These are phyloP conservation scores for Tenebrosternarchus preto DNA, from an alignment of 2,113 vertebrate genomes.

Conservation along the genomic window DNA sequence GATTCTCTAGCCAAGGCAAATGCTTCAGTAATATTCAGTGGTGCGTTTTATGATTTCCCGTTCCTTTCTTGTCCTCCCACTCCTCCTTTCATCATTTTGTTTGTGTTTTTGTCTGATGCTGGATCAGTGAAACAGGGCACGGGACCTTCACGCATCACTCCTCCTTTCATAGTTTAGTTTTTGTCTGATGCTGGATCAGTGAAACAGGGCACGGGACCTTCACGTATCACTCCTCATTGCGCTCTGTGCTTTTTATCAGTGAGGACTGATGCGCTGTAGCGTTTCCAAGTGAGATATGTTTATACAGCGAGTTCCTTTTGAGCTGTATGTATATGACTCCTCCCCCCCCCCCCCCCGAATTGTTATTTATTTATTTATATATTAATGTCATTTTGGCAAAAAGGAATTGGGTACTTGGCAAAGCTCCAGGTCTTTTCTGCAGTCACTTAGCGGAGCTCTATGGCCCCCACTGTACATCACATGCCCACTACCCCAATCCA, in stretches of 20 bases:
- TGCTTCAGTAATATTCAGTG: conserved; percentile 55
- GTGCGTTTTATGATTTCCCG: conserved; percentile 40
- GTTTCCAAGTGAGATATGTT: conserved; percentile 40
- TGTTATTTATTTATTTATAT: not conserved
- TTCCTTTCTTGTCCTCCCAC: not conserved
- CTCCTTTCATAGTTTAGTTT: conserved; percentile 60
- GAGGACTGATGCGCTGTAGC: conserved; percentile 38
- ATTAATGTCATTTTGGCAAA: conserved; percentile 36
- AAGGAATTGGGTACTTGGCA: conserved; percentile 55
- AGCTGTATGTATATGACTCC: not conserved
- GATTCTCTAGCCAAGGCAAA: conserved; percentile 52
- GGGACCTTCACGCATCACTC: conserved; percentile 49
- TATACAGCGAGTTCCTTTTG: conserved; percentile 26
- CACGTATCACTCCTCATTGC: conserved; percentile 42
- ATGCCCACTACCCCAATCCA: conserved; percentile 8
- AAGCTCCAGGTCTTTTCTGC: conserved; percentile 30
- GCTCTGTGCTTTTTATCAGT: conserved; percentile 37
- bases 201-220: conserved; percentile 61
- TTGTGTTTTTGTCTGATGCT: conserved; percentile 63
- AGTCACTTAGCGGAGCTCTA: conserved; percentile 47
- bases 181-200: conserved; percentile 56
- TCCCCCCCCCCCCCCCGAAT: too few relatives aligned
- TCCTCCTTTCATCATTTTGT: conserved; percentile 43
- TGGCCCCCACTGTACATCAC: conserved; percentile 44
- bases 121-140: conserved; percentile 60